Evolutionary conservation across 2,888 invertebrate genomes (phyloP), one percentile per base, ranked within the genome.

Genomic region (Antheraea assamensis): DNA sequence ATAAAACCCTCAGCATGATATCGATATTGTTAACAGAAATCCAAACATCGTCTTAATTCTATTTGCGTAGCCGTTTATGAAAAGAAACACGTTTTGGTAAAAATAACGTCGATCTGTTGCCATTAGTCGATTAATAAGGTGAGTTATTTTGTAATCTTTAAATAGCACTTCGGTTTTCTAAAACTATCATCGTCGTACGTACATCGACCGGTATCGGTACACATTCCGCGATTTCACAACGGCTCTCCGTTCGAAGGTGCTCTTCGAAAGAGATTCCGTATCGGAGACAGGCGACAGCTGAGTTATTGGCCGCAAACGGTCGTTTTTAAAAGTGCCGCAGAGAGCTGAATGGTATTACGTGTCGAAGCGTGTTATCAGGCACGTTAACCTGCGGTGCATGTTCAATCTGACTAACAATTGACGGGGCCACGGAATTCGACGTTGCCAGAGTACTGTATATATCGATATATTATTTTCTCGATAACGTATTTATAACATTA

Each of bases 151-250:
- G 61, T 64, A 64, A 64, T 64, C 61, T 64, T 30, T 17, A 64
- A 73, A 73, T 30, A 52, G 35, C 31, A 73, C 76, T 81, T 78
- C 81, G 80, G 81, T 81, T 82, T 81, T 83, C 79, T 76, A 76
- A 77, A 58, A 82, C 79, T 80, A 76, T 82, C 85, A 86, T 87
- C 85, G 86, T 78, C 84, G 84, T 84, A 78, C 84, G 84, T 84
- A 81, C 80, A 83, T 88, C 81, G 81, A 79, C 76, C 79, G 78
- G 83, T 92, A 91, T 91, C 90, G 35, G 49, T 75, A 78, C 75
- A 70, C 77, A 77, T 82, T 83, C 79, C 79, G 82, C 86, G 88
- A 90, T 91, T 92, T 85, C 90, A 87, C 90, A 92, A 92, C 82
- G 42, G 42, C 42, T 1, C 13, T 13, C 42, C 42, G 42, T 42